Evolutionary conservation across 2,888 invertebrate species (phyloP).

Genomic region (Xestoiulus laeticollis): DNA sequence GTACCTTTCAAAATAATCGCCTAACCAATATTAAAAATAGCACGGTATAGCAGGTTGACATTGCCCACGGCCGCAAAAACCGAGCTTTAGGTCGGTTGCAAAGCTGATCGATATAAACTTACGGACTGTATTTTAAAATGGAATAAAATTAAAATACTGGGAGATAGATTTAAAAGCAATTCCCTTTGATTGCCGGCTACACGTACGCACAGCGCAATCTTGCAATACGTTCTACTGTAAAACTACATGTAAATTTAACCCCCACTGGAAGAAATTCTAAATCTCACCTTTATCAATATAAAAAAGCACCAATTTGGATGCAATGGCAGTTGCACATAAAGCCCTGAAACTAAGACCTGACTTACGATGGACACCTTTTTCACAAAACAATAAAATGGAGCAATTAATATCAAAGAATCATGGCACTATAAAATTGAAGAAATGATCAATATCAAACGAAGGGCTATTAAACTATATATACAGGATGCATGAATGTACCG

Average conservation of each 20-base stretch:
- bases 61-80: background rate
- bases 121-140: background rate
- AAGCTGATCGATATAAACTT: background rate
- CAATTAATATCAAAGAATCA: background rate
- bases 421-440: background rate
- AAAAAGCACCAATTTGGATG: background rate
- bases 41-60: background rate
- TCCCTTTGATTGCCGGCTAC: background rate
- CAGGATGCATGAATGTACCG: conserved; percentile 14
- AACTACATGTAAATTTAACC: too few species aligned
- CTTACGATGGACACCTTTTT: background rate
- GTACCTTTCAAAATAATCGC: background rate
- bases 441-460: conserved; percentile 21
- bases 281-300: background rate
- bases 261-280: background rate
- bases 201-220: background rate
- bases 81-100: background rate
- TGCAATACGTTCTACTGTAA: background rate
- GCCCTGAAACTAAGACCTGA: background rate
- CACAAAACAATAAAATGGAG: background rate
- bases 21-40: background rate
- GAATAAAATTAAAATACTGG: background rate
- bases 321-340: background rate
- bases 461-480: conserved; percentile 25
- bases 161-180: background rate